Conservation (phyloP, 2,888 invertebrate species). For the Lepas anatifera region DNA sequence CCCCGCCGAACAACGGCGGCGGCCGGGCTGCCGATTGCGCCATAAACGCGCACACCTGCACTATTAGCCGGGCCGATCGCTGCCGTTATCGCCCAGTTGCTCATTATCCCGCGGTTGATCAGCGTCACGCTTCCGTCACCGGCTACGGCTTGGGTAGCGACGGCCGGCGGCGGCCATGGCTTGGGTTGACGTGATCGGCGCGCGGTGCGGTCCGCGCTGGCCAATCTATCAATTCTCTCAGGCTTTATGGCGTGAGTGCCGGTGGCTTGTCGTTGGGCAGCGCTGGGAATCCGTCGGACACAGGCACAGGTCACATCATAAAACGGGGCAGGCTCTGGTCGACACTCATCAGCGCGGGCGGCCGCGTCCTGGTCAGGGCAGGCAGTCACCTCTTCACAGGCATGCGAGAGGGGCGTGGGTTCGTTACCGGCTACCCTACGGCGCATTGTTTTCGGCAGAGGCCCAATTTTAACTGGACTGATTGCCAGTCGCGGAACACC, state of each 20-base stretch:
- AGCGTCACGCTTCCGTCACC: too few relatives aligned
- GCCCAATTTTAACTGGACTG: too few relatives aligned
- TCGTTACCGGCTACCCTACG: too few relatives aligned
- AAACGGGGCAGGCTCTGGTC: too few relatives aligned
- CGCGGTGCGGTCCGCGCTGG: not conserved
- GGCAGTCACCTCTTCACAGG: too few relatives aligned
- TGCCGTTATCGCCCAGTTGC: not conserved
- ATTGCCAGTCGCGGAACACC: not conserved
- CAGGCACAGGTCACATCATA: not conserved
- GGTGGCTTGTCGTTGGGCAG: not conserved
- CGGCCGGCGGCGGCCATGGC: not conserved
- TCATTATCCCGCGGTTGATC: not conserved
- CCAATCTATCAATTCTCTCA: not conserved
- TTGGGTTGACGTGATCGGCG: not conserved
- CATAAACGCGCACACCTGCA: too few relatives aligned
- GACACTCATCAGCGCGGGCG: too few relatives aligned
- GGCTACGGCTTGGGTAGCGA: not conserved
- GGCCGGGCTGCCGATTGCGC: not conserved
- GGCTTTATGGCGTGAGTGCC: not conserved
- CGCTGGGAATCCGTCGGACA: not conserved
- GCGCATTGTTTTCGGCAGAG: too few relatives aligned
- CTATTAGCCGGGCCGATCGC: not conserved
- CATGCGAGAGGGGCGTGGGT: too few relatives aligned
- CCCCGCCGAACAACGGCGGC: not conserved
- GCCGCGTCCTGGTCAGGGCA: too few relatives aligned